Conservation (phyloP, 2,797 vertebrate species). For the Pipistrellus kuhlii region DNA sequence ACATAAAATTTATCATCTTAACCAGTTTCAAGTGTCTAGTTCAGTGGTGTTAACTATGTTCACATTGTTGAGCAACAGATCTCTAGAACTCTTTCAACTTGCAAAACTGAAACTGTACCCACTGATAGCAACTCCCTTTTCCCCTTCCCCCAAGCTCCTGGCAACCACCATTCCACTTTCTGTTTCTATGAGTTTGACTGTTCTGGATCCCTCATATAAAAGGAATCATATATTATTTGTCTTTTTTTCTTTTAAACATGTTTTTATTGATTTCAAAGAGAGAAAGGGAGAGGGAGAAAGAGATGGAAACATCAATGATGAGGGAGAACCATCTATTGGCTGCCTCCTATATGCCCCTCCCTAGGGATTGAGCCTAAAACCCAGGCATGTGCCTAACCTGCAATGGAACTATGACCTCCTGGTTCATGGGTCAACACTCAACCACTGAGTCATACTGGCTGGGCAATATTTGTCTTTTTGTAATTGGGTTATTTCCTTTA, state of each 20-base stretch:
- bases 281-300: too few relatives aligned
- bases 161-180: neutral
- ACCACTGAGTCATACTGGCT: too few relatives aligned
- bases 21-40: neutral
- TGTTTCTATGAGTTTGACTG: slow-evolving; percentile 17
- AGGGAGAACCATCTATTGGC: too few relatives aligned
- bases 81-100: slow-evolving; percentile 13
- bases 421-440: too few relatives aligned
- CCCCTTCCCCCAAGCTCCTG: too few relatives aligned
- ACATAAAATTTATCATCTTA: neutral
- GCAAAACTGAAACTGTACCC: slow-evolving; percentile 29
- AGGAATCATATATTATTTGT: neutral
- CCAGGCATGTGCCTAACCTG: too few relatives aligned
- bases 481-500: neutral
- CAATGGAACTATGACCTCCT: too few relatives aligned
- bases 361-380: too few relatives aligned
- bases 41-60: neutral
- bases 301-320: too few relatives aligned
- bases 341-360: too few relatives aligned
- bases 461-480: neutral
- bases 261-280: too few relatives aligned
- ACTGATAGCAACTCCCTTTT: neutral
- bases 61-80: neutral
- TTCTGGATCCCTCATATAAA: neutral
- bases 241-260: too few relatives aligned